Percentiles rank a stretch among this genome's conserved stretches.
These are phyloP conservation scores for Xiphophorus maculatus DNA, from an alignment of 2,113 vertebrate genomes.

Conservation along the genomic window DNA sequence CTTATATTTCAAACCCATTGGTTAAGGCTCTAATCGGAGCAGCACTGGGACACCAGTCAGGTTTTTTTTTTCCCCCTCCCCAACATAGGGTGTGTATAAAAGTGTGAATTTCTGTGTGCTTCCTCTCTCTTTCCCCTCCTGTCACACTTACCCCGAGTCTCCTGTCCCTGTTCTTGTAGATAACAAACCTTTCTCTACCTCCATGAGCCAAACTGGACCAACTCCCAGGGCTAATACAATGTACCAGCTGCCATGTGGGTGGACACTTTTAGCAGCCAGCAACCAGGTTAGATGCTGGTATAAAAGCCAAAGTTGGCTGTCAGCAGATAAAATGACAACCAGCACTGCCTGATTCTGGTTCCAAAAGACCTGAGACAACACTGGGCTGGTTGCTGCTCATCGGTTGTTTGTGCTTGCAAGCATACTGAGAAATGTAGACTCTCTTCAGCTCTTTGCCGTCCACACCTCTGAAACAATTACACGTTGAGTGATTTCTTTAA, in stretches of 20 bases:
- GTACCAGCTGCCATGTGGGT: conserved; percentile 35
- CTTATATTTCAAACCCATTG: conserved; percentile 7
- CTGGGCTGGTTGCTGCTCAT: conserved; percentile 8
- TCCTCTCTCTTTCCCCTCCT: neutral
- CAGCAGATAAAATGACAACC: conserved; percentile 28
- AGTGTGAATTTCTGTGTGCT: conserved; percentile 13
- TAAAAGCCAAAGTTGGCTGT: conserved; percentile 24
- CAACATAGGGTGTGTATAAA: conserved; percentile 8
- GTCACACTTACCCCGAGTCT: conserved; percentile 51
- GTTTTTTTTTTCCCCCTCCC: neutral
- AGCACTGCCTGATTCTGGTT: conserved; percentile 15
- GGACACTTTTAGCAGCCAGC: conserved; percentile 49
- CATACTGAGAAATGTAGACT: neutral
- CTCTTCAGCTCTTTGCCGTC: neutral
- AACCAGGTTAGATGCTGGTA: conserved; percentile 25
- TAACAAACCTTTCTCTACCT: conserved; percentile 55
- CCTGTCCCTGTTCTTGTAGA: conserved; percentile 62
- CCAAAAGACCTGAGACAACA: conserved; percentile 25
- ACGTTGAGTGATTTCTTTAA: neutral
- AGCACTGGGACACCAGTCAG: neutral
- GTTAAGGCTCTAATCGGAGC: conserved; percentile 13
- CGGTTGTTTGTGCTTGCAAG: neutral
- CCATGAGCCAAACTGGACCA: conserved; percentile 63
- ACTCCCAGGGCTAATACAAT: conserved; percentile 56
- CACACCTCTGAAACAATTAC: neutral